These are phyloP conservation scores for Furcula furcula DNA, from an alignment of 2,888 invertebrate genomes.

Conservation along the genomic window DNA sequence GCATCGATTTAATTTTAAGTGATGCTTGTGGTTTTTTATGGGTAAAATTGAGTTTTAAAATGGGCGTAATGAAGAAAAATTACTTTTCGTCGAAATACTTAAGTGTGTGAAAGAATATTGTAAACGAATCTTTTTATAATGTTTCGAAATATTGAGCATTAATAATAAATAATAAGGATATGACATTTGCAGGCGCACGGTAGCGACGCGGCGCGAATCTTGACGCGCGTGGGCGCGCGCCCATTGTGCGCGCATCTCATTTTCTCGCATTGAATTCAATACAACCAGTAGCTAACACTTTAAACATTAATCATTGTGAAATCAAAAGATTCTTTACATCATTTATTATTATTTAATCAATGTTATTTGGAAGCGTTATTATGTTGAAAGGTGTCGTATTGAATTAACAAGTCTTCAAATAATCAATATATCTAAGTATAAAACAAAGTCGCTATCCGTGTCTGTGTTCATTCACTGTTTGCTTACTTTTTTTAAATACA, in stretches of 20 bases:
- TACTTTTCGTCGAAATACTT: slow-evolving; percentile 31
- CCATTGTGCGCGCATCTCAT: slow-evolving; percentile 69
- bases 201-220: slow-evolving; percentile 55
- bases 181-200: slow-evolving; percentile 40
- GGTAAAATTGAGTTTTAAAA: slow-evolving; percentile 49
- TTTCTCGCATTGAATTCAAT: slow-evolving; percentile 61
- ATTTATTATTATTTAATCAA: no score
- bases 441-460: no score
- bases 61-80: slow-evolving; percentile 41
- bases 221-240: slow-evolving; percentile 53
- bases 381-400: no score
- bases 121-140: slow-evolving; percentile 22
- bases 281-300: slow-evolving; percentile 56
- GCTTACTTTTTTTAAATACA: no score
- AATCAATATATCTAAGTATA: no score
- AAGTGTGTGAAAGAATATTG: slow-evolving; percentile 17
- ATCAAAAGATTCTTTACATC: slow-evolving; percentile 23
- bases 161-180: slow-evolving; percentile 27
- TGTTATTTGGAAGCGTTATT: no score
- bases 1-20: slow-evolving; percentile 45
- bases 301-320: slow-evolving; percentile 58
- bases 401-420: no score
- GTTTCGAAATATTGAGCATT: background rate
- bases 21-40: slow-evolving; percentile 42
- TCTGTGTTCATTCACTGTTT: no score